Percentiles rank a stretch among this genome's conserved stretches.
Conservation (phyloP, 2,797 vertebrate genomes). For the Bradypodion ventrale region DNA sequence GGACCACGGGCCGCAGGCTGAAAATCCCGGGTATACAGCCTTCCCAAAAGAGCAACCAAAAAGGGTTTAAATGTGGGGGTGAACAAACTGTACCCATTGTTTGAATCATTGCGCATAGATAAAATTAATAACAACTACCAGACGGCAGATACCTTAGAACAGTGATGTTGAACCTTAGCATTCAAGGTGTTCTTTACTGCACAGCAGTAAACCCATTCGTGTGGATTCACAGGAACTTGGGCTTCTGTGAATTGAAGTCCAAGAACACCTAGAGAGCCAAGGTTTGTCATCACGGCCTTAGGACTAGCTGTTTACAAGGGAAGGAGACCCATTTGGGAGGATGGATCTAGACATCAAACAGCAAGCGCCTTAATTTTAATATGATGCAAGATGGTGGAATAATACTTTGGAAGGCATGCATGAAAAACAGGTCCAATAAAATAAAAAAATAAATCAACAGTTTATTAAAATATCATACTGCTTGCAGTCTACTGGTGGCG, state of each 20-base stretch:
- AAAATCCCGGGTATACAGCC: no score
- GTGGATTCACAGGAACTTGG: no score
- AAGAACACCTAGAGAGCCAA: no score
- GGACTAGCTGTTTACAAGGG: neutral
- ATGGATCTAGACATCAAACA: neutral
- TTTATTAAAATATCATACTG: no score
- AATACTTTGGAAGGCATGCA: neutral
- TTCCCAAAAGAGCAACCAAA: neutral
- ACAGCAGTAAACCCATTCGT: no score
- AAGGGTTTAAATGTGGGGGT: neutral
- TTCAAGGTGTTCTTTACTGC: no score
- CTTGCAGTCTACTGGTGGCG: neutral
- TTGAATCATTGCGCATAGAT: neutral
- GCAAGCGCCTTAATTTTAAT: neutral
- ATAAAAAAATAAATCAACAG: neutral
- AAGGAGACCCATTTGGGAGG: no score
- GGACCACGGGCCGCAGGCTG: no score
- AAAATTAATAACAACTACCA: neutral
- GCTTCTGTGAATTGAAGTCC: no score
- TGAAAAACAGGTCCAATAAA: neutral
- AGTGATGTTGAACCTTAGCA: no score
- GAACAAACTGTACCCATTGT: neutral
- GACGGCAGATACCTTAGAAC: neutral
- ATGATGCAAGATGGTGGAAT: neutral
- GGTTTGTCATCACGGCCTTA: no score